Percentiles rank a stretch among this genome's conserved stretches.
Conservation (phyloP, 2,888 invertebrate species). For the Charanyca ferruginea region DNA sequence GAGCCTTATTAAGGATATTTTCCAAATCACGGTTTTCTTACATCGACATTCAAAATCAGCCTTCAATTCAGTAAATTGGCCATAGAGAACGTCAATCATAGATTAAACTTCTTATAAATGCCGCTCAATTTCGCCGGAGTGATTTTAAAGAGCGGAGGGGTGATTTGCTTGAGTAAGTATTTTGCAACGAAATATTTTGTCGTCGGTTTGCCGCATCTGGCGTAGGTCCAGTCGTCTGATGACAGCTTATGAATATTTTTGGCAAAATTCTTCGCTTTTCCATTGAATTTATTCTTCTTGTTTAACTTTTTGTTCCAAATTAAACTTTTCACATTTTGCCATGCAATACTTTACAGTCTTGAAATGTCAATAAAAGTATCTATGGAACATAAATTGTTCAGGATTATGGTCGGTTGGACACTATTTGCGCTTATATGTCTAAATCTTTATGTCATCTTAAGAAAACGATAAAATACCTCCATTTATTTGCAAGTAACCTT, state of each 20-base stretch:
- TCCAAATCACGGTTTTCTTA: neutral
- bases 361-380: slow-evolving; percentile 46
- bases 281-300: slow-evolving; percentile 80
- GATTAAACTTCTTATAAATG: slow-evolving; percentile 76
- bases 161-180: slow-evolving; percentile 88
- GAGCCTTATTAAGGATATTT: neutral
- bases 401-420: slow-evolving; percentile 44
- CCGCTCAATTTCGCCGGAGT: slow-evolving; percentile 84
- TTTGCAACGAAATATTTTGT: slow-evolving; percentile 89
- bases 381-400: slow-evolving; percentile 48
- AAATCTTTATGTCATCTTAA: slow-evolving; percentile 69
- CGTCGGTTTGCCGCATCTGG: slow-evolving; percentile 88
- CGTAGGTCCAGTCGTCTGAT: slow-evolving; percentile 89
- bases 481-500: slow-evolving; percentile 72
- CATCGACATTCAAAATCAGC: neutral
- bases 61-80: slow-evolving; percentile 30
- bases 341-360: slow-evolving; percentile 30
- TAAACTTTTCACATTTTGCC: slow-evolving; percentile 62
- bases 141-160: slow-evolving; percentile 87
- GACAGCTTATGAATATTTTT: slow-evolving; percentile 91
- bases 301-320: slow-evolving; percentile 82
- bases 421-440: slow-evolving; percentile 63
- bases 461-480: slow-evolving; percentile 69
- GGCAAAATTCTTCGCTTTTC: slow-evolving; percentile 86
- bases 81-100: slow-evolving; percentile 65